These are phyloP conservation scores for Eucera pruinosa DNA, from an alignment of 2,888 invertebrate genomes.

Conservation along the genomic window DNA sequence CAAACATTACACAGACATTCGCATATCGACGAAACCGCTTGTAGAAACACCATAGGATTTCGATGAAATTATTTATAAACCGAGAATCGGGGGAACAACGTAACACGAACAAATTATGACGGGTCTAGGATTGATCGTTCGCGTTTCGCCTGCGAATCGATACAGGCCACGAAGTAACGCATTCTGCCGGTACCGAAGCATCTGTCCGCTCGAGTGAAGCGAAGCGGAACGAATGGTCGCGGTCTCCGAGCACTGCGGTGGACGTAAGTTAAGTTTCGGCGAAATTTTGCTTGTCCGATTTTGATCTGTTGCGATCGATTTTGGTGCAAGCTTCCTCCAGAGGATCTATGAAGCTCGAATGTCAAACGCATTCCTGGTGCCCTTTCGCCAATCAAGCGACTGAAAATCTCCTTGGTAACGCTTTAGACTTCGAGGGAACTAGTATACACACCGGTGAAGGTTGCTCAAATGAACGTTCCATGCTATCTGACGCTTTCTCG, in stretches of 20 bases:
- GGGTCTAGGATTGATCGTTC: not conserved
- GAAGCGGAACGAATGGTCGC: not conserved
- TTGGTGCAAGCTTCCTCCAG: slow-evolving; percentile 5
- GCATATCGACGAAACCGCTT: not conserved
- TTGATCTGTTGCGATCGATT: slow-evolving; percentile 58
- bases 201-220: not conserved
- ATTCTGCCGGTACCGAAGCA: slow-evolving; percentile 10
- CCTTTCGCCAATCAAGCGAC: slow-evolving; percentile 46
- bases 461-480: slow-evolving; percentile 24
- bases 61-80: slow-evolving; percentile 13
- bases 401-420: slow-evolving; percentile 38
- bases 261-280: slow-evolving; percentile 52
- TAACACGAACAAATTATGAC: slow-evolving; percentile 7
- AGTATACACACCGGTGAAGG: slow-evolving; percentile 14
- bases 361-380: slow-evolving; percentile 58
- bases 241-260: slow-evolving; percentile 23
- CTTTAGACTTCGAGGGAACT: slow-evolving; percentile 35
- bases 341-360: slow-evolving; percentile 44
- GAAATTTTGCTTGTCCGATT: slow-evolving; percentile 57
- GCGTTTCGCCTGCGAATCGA: not conserved
- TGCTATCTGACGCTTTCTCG: not conserved
- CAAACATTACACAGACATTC: not conserved
- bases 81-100: not conserved
- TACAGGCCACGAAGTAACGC: not conserved
- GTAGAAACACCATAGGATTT: not conserved